Evolutionary conservation across 2,113 vertebrate genomes (phyloP), one percentile per base, ranked within the genome.

Genomic region (Lynx canadensis): DNA sequence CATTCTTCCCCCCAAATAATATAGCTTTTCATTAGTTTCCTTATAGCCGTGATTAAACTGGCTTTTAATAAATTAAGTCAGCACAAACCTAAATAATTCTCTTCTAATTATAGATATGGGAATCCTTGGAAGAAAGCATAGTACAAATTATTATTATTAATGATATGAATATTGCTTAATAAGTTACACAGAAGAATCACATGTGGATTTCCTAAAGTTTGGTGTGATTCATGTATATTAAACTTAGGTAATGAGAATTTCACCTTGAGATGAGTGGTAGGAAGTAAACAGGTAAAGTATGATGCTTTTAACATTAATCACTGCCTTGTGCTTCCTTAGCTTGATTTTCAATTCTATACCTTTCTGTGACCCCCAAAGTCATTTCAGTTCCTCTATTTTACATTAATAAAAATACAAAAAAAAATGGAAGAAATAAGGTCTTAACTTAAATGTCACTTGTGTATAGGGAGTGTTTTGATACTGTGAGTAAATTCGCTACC

Each of bases 261-360:
- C 82, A 88, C 55, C 69, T 91, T 95, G 76, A 88, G 91, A 92
- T 78, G 50, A 94, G 57, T 31, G 8, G 18, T 74, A 50, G 81
- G 38, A 83, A 78, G 41, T 57, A 74, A 60, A 68, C 21, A 55
- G 25, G 21, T 29, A 57, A 81, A 84, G 19, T 41, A 11, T 73
- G 36, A 36, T 83, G 60, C 27, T 92, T 78, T 89, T 63, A 89
- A 36, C 31, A 19, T 78, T 84, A 84, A 52, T 23, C 10, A 65
- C 16, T 69, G 27, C 41, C 86, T 81, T 41, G 16, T 83, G 78
- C 48, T 74, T 85, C 71, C 81, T 91, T 91, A 33, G 7, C 36
- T 83, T 69, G 45, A 14, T 27, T 36, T 15, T 55, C 25, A 45
- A 41, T 74, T 91, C 5, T 92, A 6, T 68, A 48, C 3, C 18